phyloP scores from a whole-genome alignment of 2,888 invertebrate species.

The Drosophila neoperkinsi region DNA sequence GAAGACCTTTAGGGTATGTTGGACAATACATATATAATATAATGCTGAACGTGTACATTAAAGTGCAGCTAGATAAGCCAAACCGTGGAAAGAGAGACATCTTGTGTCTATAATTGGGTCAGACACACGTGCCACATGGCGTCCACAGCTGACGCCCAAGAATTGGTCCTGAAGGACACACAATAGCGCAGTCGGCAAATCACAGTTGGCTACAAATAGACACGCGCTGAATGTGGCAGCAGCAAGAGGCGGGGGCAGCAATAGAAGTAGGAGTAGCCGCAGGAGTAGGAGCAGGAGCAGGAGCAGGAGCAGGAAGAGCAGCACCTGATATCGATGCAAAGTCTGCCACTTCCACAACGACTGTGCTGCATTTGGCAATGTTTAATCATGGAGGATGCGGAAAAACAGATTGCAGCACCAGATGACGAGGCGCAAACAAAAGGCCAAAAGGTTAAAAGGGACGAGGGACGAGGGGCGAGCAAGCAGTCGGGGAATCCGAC shows the following conservation, averaged over 20 bases:
- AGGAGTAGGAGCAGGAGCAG: background rate
- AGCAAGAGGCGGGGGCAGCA: background rate
- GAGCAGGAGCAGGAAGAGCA: slow-evolving; percentile 14
- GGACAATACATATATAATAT: background rate
- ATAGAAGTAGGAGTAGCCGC: slow-evolving; percentile 1
- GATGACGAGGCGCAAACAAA: slow-evolving; percentile 66
- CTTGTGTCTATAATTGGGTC: slow-evolving; percentile 51
- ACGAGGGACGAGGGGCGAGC: slow-evolving; percentile 24
- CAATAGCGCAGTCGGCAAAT: slow-evolving; percentile 61
- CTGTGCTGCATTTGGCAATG: slow-evolving; percentile 71
- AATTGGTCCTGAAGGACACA: slow-evolving; percentile 16
- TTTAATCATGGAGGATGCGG: slow-evolving; percentile 68
- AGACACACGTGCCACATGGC: slow-evolving; percentile 53
- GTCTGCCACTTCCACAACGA: slow-evolving; percentile 12
- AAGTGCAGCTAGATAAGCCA: slow-evolving; percentile 8
- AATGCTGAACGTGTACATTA: background rate
- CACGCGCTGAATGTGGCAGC: slow-evolving; percentile 59
- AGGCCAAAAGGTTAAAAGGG: slow-evolving; percentile 56
- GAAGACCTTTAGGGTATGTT: slow-evolving; percentile 1
- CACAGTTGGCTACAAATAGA: slow-evolving; percentile 78
- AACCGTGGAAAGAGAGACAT: slow-evolving; percentile 11
- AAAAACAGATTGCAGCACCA: slow-evolving; percentile 78
- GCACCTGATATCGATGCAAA: slow-evolving; percentile 58
- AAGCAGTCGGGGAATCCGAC: slow-evolving; percentile 2
- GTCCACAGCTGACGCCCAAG: slow-evolving; percentile 58